Evolutionary conservation across 2,113 vertebrate species (phyloP), one percentile per base, ranked within the genome.

Genomic region (Helogale parvula): DNA sequence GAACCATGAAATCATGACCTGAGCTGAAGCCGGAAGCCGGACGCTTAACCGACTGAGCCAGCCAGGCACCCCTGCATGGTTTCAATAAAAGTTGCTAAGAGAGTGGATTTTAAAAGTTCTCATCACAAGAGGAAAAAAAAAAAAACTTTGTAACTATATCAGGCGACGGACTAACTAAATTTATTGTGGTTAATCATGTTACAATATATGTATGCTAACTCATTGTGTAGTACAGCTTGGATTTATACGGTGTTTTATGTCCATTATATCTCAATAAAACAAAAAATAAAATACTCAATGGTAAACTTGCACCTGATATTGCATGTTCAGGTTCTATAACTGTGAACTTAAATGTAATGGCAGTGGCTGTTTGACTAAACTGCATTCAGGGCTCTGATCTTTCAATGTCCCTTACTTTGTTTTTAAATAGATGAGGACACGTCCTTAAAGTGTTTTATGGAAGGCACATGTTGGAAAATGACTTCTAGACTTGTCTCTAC

Each of bases 311-410:
- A 50, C 3, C 0, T 25, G 7, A 27, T 17, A 3, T 29, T 27
- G 1, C 12, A 72, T 12, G 2, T 10, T 38, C 3, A 0, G 11
- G 2, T 7, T 45, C 14, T 25, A 85, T 54, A 19, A 9, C 47
- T 41, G 5, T 45, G 52, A 63, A 29, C 13, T 47, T 76, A 57
- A 57, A 83, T 31, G 12, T 33, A 2, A 14, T 23, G 38, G 2
- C 5, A 5, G 17, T 50, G 13, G 5, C n/a, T 52, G 4, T 31
- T n/a, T 54, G n/a, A 71, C 29, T 27, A 47, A 27, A 54, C 1
- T 35, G 17, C 10, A 19, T 19, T 60, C 23, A 29, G 7, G 10
- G 14, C 9, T 6, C 21, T 35, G 16, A 13, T 19, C 15, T 35
- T 68, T 57, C 47, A n/a, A 16, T 63, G 45, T 19, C 33, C 33